Base-by-base conservation (phyloP, 2,797 vertebrate species). In the Strix occidentalis region DNA sequence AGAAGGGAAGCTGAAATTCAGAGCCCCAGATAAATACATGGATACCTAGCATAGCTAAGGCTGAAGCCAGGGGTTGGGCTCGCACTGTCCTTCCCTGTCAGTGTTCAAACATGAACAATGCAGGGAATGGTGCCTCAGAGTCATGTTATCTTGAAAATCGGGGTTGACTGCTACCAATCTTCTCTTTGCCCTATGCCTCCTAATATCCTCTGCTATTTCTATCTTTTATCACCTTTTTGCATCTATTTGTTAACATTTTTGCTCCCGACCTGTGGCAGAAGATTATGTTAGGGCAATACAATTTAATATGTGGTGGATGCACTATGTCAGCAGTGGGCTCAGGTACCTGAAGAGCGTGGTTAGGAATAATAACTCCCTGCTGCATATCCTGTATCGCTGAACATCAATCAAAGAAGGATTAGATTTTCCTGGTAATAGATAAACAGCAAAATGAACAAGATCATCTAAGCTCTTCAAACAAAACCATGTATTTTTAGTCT, bases 381-480 rank as follows among this genome's bases (percentile, higher is more conserved):
- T 80, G 54, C 79, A 45, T 24, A 61, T 43, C 88, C 84, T 28
- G 25, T 3, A 7, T 53, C 5, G 1, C 89, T 72, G 46, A 91
- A 39, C 66, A 75, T 50, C 90, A 81, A 3, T 85, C 58, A 92
- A 9, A 81, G 76, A 10, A 79, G 83, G 72, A 92, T 91, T 93
- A 84, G 58, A 50, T 41, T 70, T 69, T 19, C 69, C 82, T 70
- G 51, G 31, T 89, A 91, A 94, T 11, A 83, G 48, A 64, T 83
- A 87, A 92, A 91, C 57, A 95, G 65, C 51, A 88, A 90, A 96
- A 91, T 70, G 61, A 91, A 78, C 84, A 76, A 61, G 88, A 84
- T 78, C 48, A 46, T 80, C 45, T 71, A 33, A 89, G 78, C 72
- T 95, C 65, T 89, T 86, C 91, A 91, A 96, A 95, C 64, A 90